Percentiles rank a stretch among this genome's conserved stretches.
These are phyloP conservation scores for Callospermophilus lateralis DNA, from an alignment of 2,113 vertebrate genomes.

Conservation along the genomic window DNA sequence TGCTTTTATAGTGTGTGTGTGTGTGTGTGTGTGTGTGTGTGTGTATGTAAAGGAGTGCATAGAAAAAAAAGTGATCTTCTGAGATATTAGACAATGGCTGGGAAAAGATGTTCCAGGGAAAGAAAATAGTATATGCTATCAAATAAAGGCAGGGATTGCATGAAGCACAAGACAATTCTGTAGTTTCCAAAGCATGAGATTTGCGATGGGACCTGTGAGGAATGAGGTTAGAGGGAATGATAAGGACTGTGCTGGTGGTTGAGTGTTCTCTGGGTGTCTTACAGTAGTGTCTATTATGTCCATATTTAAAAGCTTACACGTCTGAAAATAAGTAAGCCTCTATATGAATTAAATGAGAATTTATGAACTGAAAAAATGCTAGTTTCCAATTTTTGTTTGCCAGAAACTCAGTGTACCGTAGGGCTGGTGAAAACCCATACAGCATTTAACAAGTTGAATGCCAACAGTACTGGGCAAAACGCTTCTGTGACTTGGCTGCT, in stretches of 20 bases:
- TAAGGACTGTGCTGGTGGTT: background rate
- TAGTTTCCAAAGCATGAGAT: background rate
- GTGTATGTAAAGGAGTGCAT: background rate
- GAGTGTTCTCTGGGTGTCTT: background rate
- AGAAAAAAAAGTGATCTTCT: background rate
- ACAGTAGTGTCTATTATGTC: background rate
- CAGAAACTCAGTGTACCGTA: background rate
- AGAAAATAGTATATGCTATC: background rate
- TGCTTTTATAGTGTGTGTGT: background rate
- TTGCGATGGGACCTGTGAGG: background rate
- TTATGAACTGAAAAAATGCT: background rate
- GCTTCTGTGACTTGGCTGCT: background rate
- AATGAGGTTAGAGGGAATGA: background rate
- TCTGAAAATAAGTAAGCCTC: background rate
- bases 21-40: background rate
- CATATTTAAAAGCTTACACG: background rate
- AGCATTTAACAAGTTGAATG: background rate
- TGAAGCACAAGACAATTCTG: background rate
- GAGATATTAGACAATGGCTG: background rate
- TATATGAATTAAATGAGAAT: background rate
- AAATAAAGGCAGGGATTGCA: background rate
- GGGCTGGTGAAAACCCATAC: background rate
- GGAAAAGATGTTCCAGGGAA: background rate
- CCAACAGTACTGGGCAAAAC: background rate
- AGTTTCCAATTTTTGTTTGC: constrained; percentile 24